Conservation (phyloP, 2,888 invertebrate species). For the Heteromyza rotundicornis region DNA sequence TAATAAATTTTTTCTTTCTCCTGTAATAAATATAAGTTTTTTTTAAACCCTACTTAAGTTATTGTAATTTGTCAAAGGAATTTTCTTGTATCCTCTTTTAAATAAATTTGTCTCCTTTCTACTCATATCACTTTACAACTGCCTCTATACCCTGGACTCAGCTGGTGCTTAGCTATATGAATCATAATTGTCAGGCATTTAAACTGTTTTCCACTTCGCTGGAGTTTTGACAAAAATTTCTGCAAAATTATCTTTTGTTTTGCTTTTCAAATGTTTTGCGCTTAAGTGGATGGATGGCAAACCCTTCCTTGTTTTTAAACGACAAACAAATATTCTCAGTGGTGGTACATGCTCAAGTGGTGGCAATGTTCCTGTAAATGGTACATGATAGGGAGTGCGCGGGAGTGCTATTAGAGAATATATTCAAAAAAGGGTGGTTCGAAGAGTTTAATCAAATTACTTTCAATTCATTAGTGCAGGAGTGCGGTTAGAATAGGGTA, state of each 20-base stretch:
- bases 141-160: too few species aligned
- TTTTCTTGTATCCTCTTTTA: too few species aligned
- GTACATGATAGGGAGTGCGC: too few species aligned
- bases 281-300: too few species aligned
- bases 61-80: too few species aligned
- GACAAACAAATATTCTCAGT: neutral
- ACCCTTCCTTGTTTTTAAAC: neutral
- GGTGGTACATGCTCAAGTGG: conserved; percentile 2
- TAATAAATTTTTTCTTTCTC: too few species aligned
- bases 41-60: too few species aligned
- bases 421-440: conserved; percentile 14
- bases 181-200: conserved; percentile 25
- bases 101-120: too few species aligned
- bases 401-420: neutral
- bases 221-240: conserved; percentile 27
- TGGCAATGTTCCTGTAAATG: too few species aligned
- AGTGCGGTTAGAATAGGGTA: neutral
- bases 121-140: neutral
- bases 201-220: conserved; percentile 32
- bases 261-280: too few species aligned
- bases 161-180: neutral
- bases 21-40: too few species aligned
- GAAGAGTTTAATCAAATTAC: conserved; percentile 37
- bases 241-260: too few species aligned
- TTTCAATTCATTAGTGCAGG: conserved; percentile 37